These are phyloP conservation scores for Aphidius gifuensis DNA, from an alignment of 1,140 invertebrate species.

Conservation along the genomic window DNA sequence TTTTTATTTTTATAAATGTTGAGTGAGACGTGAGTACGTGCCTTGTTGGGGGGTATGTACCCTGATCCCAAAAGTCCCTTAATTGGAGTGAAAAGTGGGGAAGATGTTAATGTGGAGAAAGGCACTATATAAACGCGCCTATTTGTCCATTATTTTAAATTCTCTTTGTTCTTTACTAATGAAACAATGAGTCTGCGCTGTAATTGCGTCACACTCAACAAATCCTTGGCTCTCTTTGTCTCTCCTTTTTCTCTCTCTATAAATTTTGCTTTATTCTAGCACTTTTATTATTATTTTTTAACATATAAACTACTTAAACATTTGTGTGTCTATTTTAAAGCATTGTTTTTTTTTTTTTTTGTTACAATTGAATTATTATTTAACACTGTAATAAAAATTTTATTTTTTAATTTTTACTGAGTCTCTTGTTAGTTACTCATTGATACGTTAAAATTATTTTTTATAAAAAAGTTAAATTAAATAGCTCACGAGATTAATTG, in stretches of 20 bases:
- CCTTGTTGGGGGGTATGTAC: constrained; percentile 34
- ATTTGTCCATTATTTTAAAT: constrained; percentile 57
- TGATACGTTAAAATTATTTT: no score
- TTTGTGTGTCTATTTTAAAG: no score
- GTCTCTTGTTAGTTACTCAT: no score
- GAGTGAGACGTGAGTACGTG: constrained; percentile 34
- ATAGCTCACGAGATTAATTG: no score
- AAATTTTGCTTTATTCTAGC: constrained; percentile 10
- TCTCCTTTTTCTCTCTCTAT: constrained; percentile 18
- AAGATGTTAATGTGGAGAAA: constrained; percentile 32
- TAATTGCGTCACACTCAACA: constrained; percentile 52
- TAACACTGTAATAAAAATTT: no score
- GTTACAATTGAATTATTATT: no score
- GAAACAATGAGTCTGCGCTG: constrained; percentile 56
- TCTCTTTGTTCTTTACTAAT: constrained; percentile 55
- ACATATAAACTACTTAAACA: no score
- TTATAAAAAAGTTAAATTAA: no score
- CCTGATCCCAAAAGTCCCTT: constrained; percentile 40
- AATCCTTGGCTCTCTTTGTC: constrained; percentile 21
- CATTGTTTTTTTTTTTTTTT: no score
- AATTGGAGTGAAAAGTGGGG: constrained; percentile 42
- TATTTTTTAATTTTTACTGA: no score
- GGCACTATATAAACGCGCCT: constrained; percentile 54
- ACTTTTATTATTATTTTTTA: no score
- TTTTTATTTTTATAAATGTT: not conserved